Evolutionary conservation across 2,113 vertebrate genomes (phyloP), one percentile per base, ranked within the genome.

Genomic region (Hoplias malabaricus): DNA sequence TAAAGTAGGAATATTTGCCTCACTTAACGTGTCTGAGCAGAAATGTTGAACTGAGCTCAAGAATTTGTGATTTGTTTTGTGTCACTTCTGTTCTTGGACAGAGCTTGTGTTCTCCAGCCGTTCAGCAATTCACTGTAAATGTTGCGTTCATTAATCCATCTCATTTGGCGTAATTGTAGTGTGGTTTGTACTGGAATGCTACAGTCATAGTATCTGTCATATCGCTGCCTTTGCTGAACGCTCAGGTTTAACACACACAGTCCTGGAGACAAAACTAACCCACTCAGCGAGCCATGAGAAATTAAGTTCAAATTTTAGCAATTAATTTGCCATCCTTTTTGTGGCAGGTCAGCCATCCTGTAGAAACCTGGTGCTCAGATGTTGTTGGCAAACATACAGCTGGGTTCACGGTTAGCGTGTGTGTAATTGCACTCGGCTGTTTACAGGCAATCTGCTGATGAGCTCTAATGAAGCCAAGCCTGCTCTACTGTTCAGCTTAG

Each of bases 251-350:
- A 36, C 62, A 43, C 63, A 76, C 56, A 36, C 29, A 21, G 54
- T 53, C 33, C 16, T 3, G 54, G 57, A 81, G 75, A 79, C 75
- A 69, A 84, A 77, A 84, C 73, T 78, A 82, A 84, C 75, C 31
- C 75, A 73, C 63, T 42, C 62, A 59, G 54, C 75, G 70, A 80
- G 80, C 75, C 80, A 62, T 82, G 80, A 36, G 66, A 82, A 80
- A 86, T 76, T 76, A 67, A 80, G 79, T 84, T 80, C 74, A 57
- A 59, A 48, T 69, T 67, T 75, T 69, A 79, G 84, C 79, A 79
- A 79, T 73, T 83, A 25, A 80, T 83, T 83, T 83, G 80, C 70
- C 61, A 29, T 73, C 13, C n/a, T 1, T 33, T 40, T 66, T 71
- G n/a, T 23, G 43, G 57, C 59, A 73, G 71, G 75, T 82, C n/a